Conservation (phyloP, 2,888 invertebrate genomes). For the Pheosia gnoma region DNA sequence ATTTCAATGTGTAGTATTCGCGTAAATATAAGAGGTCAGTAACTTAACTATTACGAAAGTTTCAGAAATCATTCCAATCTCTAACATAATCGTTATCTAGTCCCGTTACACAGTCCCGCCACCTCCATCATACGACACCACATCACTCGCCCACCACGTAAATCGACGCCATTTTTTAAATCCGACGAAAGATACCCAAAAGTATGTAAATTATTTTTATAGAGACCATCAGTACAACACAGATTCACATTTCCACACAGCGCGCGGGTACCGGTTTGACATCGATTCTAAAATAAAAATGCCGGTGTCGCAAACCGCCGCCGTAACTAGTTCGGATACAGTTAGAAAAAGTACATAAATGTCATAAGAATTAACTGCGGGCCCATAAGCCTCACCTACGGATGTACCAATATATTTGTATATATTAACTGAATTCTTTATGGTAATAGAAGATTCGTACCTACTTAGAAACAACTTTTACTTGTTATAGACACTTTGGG, state of each 20-base stretch:
- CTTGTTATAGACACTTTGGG: too few species aligned
- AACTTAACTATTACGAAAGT: too few species aligned
- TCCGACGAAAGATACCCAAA: conserved; percentile 4
- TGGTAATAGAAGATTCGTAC: conserved; percentile 5
- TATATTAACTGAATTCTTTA: conserved; percentile 4
- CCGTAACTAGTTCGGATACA: conserved; percentile 32
- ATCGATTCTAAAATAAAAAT: conserved; percentile 17
- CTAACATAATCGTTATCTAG: not conserved
- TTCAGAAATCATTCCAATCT: not conserved
- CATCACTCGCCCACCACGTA: conserved; percentile 1
- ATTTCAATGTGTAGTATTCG: too few species aligned
- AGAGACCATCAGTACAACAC: conserved; percentile 10
- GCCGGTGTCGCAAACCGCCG: conserved; percentile 29
- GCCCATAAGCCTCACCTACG: conserved; percentile 39
- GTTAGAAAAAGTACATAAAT: conserved; percentile 42
- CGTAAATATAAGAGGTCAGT: too few species aligned
- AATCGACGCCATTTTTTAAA: conserved; percentile 6
- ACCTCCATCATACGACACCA: not conserved
- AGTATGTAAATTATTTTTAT: conserved; percentile 8
- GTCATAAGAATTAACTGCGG: conserved; percentile 26
- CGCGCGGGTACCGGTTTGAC: conserved; percentile 8
- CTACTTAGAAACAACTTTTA: not conserved
- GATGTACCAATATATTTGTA: not conserved
- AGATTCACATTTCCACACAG: conserved; percentile 9
- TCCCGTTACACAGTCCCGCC: not conserved